Evolutionary conservation across 2,797 vertebrate species (phyloP).

Genomic region (Gadopsis bispinosus): DNA sequence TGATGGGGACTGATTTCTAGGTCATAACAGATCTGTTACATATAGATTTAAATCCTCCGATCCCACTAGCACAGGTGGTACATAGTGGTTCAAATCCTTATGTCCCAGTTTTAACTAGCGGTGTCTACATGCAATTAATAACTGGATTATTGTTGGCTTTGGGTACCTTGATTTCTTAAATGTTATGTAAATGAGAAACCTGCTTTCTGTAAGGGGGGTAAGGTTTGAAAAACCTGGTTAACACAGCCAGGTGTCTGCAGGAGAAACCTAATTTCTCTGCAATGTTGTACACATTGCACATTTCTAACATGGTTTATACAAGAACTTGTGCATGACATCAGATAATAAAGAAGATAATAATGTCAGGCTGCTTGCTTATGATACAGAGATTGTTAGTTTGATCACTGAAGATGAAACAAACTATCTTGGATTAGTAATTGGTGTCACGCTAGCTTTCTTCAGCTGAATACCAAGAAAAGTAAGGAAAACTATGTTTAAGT

Average conservation of each 20-base stretch:
- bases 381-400: too few species aligned
- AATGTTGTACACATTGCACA: not conserved
- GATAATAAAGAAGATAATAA: too few species aligned
- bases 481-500: too few species aligned
- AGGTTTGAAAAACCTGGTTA: not conserved
- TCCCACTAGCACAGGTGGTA: not conserved
- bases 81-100: not conserved
- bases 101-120: slow-evolving; percentile 5
- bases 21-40: slow-evolving; percentile 24
- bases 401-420: too few species aligned
- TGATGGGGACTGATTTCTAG: slow-evolving; percentile 4
- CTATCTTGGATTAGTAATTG: too few species aligned
- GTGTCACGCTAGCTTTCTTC: too few species aligned
- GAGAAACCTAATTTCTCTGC: not conserved
- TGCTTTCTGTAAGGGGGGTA: not conserved
- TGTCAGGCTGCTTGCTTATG: too few species aligned
- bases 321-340: too few species aligned
- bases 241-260: not conserved
- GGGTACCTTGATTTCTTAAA: not conserved
- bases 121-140: not conserved
- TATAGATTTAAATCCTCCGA: not conserved
- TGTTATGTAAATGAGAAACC: not conserved
- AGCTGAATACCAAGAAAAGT: too few species aligned
- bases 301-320: not conserved
- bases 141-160: not conserved